Conservation (phyloP, 2,888 invertebrate genomes). For the Spatulosminthurus flaviceps region DNA sequence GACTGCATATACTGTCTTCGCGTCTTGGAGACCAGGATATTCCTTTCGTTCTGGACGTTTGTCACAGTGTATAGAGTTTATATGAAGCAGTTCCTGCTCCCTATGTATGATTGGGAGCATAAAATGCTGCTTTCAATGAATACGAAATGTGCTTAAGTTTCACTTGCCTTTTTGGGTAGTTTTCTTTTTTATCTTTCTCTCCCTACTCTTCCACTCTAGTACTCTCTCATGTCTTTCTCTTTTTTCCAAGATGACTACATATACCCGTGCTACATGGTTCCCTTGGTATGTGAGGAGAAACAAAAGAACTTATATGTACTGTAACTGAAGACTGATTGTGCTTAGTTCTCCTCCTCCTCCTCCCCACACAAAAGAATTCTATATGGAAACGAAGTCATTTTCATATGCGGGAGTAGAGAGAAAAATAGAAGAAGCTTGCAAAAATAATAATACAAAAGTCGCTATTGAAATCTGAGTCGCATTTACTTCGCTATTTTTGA, state of each 20-base stretch:
- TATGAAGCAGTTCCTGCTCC: conserved; percentile 3
- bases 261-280: background rate
- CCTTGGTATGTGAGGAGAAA: background rate
- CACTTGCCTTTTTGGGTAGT: conserved; percentile 14
- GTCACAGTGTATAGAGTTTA: conserved; percentile 8
- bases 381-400: conserved; percentile 1
- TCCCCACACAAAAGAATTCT: background rate
- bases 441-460: conserved; percentile 14
- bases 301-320: conserved; percentile 8
- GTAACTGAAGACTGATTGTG: conserved; percentile 18
- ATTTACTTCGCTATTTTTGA: background rate
- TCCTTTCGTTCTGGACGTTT: background rate
- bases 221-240: background rate
- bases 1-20: background rate
- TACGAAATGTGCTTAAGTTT: conserved; percentile 18
- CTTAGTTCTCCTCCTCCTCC: background rate
- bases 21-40: background rate
- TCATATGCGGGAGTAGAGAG: background rate
- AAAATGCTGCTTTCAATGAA: background rate
- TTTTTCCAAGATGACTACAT: background rate
- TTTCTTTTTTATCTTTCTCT: background rate
- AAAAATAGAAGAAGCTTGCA: background rate
- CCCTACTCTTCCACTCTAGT: background rate
- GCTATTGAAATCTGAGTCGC: conserved; percentile 2
- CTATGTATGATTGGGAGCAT: background rate